Percentiles rank a stretch among this genome's conserved stretches.
These are phyloP conservation scores for Lordiphosa fenestrarum DNA, from an alignment of 2,888 invertebrate genomes.

Conservation along the genomic window DNA sequence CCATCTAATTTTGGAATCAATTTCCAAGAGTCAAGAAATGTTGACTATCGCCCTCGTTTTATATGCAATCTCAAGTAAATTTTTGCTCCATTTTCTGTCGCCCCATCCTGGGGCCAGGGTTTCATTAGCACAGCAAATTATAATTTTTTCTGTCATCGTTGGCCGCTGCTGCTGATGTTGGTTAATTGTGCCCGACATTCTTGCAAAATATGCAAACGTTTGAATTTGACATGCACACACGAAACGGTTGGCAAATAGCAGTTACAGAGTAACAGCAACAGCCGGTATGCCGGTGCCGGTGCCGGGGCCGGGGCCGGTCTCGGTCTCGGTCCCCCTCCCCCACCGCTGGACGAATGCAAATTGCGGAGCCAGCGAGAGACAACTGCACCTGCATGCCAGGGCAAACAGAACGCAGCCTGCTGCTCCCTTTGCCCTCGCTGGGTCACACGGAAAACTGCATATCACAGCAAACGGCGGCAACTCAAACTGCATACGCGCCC, in stretches of 20 bases:
- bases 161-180: slow-evolving; percentile 55
- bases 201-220: slow-evolving; percentile 72
- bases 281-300: slow-evolving; percentile 31
- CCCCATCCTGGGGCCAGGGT: slow-evolving; percentile 26
- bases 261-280: slow-evolving; percentile 24
- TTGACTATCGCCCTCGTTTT: slow-evolving; percentile 29
- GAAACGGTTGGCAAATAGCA: slow-evolving; percentile 71
- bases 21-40: slow-evolving; percentile 19
- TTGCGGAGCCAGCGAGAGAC: slow-evolving; percentile 53
- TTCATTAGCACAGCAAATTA: slow-evolving; percentile 67
- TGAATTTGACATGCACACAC: slow-evolving; percentile 74
- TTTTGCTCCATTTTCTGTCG: slow-evolving; percentile 38
- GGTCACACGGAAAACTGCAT: slow-evolving; percentile 57
- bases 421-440: slow-evolving; percentile 13
- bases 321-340: neutral
- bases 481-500: slow-evolving; percentile 30
- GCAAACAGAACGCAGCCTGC: slow-evolving; percentile 65
- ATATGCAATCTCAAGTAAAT: slow-evolving; percentile 41
- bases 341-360: slow-evolving; percentile 55
- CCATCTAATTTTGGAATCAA: slow-evolving; percentile 10
- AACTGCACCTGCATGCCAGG: slow-evolving; percentile 65
- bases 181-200: slow-evolving; percentile 71
- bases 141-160: slow-evolving; percentile 47
- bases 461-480: slow-evolving; percentile 50
- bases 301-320: too few species aligned